Evolutionary conservation across 2,888 invertebrate species (phyloP).

Genomic region (Helleia helle): DNA sequence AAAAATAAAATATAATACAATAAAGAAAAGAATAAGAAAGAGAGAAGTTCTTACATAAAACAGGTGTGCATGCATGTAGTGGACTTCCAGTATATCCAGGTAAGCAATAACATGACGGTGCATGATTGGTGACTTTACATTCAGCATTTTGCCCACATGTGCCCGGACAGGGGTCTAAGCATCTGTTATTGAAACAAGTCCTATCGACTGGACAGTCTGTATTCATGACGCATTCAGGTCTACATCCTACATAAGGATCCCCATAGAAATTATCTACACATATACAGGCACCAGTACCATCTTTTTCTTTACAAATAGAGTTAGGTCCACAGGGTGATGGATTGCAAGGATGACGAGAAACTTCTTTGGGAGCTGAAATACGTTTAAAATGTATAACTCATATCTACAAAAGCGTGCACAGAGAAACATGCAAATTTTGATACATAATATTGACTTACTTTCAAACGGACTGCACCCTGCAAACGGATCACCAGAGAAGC

Average conservation of each 20-base stretch:
- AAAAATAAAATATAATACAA: slow-evolving; percentile 31
- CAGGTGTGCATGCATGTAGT: slow-evolving; percentile 76
- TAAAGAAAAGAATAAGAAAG: slow-evolving; percentile 41
- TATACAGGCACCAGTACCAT: slow-evolving; percentile 83
- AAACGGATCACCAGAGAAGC: slow-evolving; percentile 87
- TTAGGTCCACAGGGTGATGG: slow-evolving; percentile 87
- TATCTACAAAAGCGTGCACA: slow-evolving; percentile 17
- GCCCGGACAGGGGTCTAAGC: slow-evolving; percentile 84
- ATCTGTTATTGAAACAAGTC: slow-evolving; percentile 86
- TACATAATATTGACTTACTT: slow-evolving; percentile 51
- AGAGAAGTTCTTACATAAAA: slow-evolving; percentile 73
- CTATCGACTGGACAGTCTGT: slow-evolving; percentile 80
- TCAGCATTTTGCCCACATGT: slow-evolving; percentile 85
- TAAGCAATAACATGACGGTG: slow-evolving; percentile 83
- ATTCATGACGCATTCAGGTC: slow-evolving; percentile 87
- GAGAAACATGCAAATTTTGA: slow-evolving; percentile 11
- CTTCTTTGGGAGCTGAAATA: slow-evolving; percentile 71
- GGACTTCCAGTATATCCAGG: slow-evolving; percentile 83
- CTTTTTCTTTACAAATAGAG: slow-evolving; percentile 82
- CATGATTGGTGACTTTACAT: slow-evolving; percentile 83
- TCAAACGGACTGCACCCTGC: slow-evolving; percentile 78
- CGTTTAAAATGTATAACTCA: slow-evolving; percentile 14
- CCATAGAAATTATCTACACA: slow-evolving; percentile 84
- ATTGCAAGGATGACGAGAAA: slow-evolving; percentile 81
- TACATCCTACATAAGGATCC: slow-evolving; percentile 84